Percentiles rank a stretch among this genome's conserved stretches.
These are phyloP conservation scores for Drepana arcuata DNA, from an alignment of 1,140 invertebrate genomes.

Conservation along the genomic window DNA sequence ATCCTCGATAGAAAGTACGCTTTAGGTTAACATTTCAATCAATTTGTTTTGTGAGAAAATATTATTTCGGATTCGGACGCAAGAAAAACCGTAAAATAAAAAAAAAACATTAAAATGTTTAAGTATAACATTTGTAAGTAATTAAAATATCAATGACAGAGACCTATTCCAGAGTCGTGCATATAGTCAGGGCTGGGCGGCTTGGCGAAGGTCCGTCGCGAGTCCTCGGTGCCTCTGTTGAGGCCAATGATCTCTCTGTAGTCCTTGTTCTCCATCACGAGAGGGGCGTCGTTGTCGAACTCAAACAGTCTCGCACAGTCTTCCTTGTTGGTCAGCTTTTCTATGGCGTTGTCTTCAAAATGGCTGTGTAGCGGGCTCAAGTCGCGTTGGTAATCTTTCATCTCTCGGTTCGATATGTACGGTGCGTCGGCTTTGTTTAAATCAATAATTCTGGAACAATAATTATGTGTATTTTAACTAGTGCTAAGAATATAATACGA, in stretches of 20 bases:
- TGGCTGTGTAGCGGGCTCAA: conserved; percentile 38
- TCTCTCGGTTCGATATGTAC: conserved; percentile 47
- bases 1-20: too few relatives aligned
- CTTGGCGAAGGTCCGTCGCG: conserved; percentile 55
- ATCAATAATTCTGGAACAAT: conserved; percentile 67
- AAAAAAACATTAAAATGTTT: too few relatives aligned
- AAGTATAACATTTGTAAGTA: too few relatives aligned
- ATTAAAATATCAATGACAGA: too few relatives aligned
- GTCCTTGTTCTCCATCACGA: conserved; percentile 60
- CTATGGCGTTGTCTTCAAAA: conserved; percentile 57
- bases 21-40: too few relatives aligned
- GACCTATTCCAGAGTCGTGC: conserved; percentile 70
- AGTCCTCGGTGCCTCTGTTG: conserved; percentile 58
- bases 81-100: too few relatives aligned
- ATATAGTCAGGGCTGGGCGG: conserved; percentile 68
- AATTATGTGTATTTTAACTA: too few relatives aligned
- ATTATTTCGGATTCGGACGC: too few relatives aligned
- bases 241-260: conserved; percentile 56
- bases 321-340: conserved; percentile 61
- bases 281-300: conserved; percentile 62
- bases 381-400: conserved; percentile 45
- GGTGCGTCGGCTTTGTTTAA: conserved; percentile 52
- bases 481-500: too few relatives aligned
- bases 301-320: conserved; percentile 67
- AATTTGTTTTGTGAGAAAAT: too few relatives aligned